Evolutionary conservation across 2,888 invertebrate genomes (phyloP).

Genomic region (Sphinx pinastri): DNA sequence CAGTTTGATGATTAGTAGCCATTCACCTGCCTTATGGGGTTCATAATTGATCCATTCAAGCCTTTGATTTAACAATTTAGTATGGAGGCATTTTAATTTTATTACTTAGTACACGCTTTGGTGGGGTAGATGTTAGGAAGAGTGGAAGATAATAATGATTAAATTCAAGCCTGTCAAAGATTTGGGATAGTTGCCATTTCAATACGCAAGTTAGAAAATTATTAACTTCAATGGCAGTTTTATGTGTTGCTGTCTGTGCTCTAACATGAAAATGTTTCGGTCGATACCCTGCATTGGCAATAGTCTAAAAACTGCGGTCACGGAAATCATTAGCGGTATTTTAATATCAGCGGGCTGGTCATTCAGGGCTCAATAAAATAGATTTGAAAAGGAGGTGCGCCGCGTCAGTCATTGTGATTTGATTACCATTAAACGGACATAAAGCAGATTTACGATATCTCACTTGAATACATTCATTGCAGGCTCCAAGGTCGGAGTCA

Average conservation of each 20-base stretch:
- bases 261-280: not conserved
- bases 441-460: slow-evolving; percentile 67
- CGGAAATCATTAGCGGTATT: slow-evolving; percentile 68
- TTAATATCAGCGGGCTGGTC: slow-evolving; percentile 46
- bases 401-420: slow-evolving; percentile 54
- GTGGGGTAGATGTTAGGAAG: too few relatives aligned
- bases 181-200: too few relatives aligned
- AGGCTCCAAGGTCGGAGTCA: slow-evolving; percentile 61
- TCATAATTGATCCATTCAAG: slow-evolving; percentile 23
- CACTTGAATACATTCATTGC: slow-evolving; percentile 66
- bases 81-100: not conserved
- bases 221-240: too few relatives aligned
- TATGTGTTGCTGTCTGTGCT: not conserved
- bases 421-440: slow-evolving; percentile 72
- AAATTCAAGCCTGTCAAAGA: too few relatives aligned
- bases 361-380: slow-evolving; percentile 57
- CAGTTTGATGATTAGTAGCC: not conserved
- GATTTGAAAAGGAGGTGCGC: slow-evolving; percentile 64
- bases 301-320: slow-evolving; percentile 44
- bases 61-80: not conserved
- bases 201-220: too few relatives aligned
- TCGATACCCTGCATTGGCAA: not conserved
- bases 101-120: not conserved
- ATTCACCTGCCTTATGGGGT: slow-evolving; percentile 6
- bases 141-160: too few relatives aligned